Evolutionary conservation across 2,888 invertebrate genomes (phyloP).

Genomic region (Elegia similella): DNA sequence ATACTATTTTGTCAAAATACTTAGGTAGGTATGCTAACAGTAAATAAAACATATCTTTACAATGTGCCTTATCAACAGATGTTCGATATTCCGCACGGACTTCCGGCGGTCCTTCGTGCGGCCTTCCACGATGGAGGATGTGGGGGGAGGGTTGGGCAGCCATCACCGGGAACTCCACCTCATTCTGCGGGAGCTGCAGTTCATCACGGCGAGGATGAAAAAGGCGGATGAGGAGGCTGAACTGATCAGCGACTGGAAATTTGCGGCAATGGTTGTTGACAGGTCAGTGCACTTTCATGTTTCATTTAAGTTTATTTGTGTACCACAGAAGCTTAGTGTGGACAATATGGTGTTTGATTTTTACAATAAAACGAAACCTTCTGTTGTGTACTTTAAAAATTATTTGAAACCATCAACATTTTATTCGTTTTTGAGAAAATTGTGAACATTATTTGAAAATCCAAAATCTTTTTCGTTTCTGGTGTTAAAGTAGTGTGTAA

Average conservation of each 20-base stretch:
- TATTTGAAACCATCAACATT: no score
- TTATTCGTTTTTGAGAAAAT: no score
- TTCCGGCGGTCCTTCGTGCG: constrained; percentile 84
- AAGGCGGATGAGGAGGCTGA: constrained; percentile 97
- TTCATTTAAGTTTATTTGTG: no score
- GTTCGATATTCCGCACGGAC: constrained; percentile 78
- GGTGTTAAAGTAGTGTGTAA: no score
- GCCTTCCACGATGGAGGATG: constrained; percentile 90
- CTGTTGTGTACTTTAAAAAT: no score
- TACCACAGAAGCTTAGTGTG: no score
- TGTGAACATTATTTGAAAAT: no score
- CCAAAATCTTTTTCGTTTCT: no score
- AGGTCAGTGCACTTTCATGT: constrained; percentile 70
- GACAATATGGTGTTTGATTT: no score
- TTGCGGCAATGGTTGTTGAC: constrained; percentile 99
- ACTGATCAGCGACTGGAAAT: constrained; percentile 98
- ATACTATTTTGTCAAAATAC: no score
- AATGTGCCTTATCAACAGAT: constrained; percentile 43
- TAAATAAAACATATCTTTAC: neutral
- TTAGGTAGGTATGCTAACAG: neutral
- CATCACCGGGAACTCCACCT: constrained; percentile 93
- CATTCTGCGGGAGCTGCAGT: constrained; percentile 95
- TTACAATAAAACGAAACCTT: no score
- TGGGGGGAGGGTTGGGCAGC: constrained; percentile 82
- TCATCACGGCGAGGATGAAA: constrained; percentile 96